Percentiles rank a stretch among this genome's conserved stretches.
Evolutionary conservation across 2,888 invertebrate genomes (phyloP).

Genomic region (Oligia fasciuncula): DNA sequence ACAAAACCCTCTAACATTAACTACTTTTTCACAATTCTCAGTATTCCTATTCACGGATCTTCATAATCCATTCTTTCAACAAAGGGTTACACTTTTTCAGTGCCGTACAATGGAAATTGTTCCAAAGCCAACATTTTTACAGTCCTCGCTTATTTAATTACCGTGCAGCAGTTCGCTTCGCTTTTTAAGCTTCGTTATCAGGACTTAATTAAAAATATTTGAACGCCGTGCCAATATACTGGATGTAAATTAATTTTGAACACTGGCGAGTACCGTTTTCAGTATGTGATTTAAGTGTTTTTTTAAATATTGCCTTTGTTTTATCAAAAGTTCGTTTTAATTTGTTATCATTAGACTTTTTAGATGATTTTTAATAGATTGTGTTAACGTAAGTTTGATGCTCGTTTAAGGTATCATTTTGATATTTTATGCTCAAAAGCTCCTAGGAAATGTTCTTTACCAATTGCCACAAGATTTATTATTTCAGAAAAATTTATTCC

Average conservation of each 20-base stretch:
- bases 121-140: slow-evolving; percentile 37
- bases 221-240: slow-evolving; percentile 2
- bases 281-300: slow-evolving; percentile 5
- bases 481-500: background rate
- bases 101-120: slow-evolving; percentile 52
- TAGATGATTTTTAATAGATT: background rate
- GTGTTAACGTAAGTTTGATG: too few relatives aligned
- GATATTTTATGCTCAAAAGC: background rate
- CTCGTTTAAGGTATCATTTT: background rate
- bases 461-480: background rate
- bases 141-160: slow-evolving; percentile 42
- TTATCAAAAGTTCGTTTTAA: slow-evolving; percentile 1
- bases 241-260: slow-evolving; percentile 11
- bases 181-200: slow-evolving; percentile 40
- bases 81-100: slow-evolving; percentile 44
- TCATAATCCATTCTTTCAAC: slow-evolving; percentile 54
- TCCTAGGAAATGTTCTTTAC: background rate
- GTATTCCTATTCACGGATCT: slow-evolving; percentile 24
- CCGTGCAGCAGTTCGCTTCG: slow-evolving; percentile 13
- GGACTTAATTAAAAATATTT: slow-evolving; percentile 44
- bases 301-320: background rate
- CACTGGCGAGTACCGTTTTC: background rate
- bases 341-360: background rate
- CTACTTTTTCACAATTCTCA: slow-evolving; percentile 10
- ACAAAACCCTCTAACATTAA: slow-evolving; percentile 20